Evolutionary conservation across 2,113 vertebrate genomes (phyloP).

Genomic region (Ceyx cyanopectus): DNA sequence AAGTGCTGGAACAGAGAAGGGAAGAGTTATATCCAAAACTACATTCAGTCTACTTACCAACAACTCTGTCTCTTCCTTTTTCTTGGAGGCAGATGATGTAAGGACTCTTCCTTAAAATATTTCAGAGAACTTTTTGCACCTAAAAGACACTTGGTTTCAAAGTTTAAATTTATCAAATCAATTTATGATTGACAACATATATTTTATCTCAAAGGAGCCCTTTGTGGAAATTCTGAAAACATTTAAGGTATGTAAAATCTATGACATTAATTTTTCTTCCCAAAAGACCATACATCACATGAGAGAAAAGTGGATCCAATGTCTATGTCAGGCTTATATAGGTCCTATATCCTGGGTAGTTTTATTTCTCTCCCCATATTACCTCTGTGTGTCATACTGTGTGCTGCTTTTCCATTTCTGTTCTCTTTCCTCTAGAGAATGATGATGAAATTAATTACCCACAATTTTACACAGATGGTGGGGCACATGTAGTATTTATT

Average conservation of each 20-base stretch:
- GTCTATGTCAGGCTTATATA: background rate
- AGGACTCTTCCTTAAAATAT: background rate
- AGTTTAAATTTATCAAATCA: background rate
- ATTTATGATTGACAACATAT: background rate
- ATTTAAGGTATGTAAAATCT: background rate
- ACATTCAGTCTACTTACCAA: background rate
- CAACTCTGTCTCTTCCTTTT: background rate
- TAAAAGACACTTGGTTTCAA: background rate
- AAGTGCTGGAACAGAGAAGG: background rate
- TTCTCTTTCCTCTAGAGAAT: background rate
- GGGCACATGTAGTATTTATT: background rate
- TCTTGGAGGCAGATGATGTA: fast-evolving
- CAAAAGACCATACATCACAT: background rate
- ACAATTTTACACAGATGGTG: background rate
- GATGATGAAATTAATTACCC: background rate
- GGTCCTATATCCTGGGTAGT: background rate
- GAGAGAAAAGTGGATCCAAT: background rate
- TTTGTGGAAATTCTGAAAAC: background rate
- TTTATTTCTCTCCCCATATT: background rate
- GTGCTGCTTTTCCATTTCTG: background rate
- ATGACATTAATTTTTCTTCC: background rate
- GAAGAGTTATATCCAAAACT: background rate
- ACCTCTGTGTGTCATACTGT: background rate
- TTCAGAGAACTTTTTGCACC: background rate
- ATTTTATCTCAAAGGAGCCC: background rate